A percentile compares a stretch with the other conserved stretches of the same genome.
phyloP scores from a whole-genome alignment of 30 jellyfish, hydroid and myxozoan genomes.

The Morbakka virulenta region DNA sequence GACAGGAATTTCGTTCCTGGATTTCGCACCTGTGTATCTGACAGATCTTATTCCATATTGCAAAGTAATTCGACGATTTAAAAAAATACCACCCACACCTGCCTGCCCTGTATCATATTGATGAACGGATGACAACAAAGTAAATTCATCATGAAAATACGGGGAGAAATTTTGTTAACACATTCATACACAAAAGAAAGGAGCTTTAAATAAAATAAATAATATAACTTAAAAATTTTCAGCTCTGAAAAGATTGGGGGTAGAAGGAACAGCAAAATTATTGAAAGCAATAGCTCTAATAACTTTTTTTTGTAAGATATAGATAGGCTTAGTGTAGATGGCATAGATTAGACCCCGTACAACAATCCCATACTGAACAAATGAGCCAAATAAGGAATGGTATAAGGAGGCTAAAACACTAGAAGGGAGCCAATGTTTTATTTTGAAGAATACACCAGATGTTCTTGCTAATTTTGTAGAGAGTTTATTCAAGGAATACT shows the following conservation, averaged over 20 bases:
- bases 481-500: constrained; percentile 28
- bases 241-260: not conserved
- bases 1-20: not conserved
- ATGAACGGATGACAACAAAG: not conserved
- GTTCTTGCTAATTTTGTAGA: constrained; percentile 32
- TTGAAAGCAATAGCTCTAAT: not conserved
- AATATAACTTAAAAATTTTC: constrained; percentile 1
- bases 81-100: not conserved
- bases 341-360: constrained; percentile 37
- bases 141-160: not conserved
- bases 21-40: constrained; percentile 14
- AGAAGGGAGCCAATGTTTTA: not conserved
- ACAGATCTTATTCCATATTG: constrained; percentile 7
- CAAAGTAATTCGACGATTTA: not conserved
- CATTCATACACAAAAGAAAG: not conserved
- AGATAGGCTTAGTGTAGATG: constrained; percentile 11
- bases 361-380: constrained; percentile 16
- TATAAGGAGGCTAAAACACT: not conserved
- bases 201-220: not conserved
- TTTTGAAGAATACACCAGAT: constrained; percentile 10
- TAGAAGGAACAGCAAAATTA: not conserved
- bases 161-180: not conserved
- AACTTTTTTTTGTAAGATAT: not conserved
- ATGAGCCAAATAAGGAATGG: constrained; percentile 27
- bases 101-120: constrained; percentile 13